These are phyloP conservation scores for Xerus rutilus DNA, from an alignment of 2,797 vertebrate genomes.

Conservation along the genomic window DNA sequence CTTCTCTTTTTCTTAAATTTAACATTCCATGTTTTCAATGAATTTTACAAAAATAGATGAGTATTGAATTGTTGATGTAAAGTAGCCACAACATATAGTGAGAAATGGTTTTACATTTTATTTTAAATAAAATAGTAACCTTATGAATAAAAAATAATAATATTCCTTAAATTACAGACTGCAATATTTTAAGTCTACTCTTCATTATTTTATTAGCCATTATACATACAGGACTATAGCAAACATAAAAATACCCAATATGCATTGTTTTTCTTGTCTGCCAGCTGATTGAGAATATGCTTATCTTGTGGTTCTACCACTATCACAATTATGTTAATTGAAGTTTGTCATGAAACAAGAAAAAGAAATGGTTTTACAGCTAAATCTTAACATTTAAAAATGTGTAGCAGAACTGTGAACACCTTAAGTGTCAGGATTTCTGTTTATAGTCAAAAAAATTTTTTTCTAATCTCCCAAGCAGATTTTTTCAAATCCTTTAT, in stretches of 20 bases:
- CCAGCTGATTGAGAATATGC: neutral
- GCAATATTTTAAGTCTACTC: neutral
- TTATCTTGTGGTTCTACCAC: neutral
- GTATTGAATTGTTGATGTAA: neutral
- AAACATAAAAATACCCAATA: neutral
- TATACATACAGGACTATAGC: neutral
- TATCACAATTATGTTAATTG: conserved; percentile 49
- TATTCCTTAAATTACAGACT: neutral
- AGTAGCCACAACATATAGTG: neutral
- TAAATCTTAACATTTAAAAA: conserved; percentile 3
- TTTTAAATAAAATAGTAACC: conserved; percentile 4
- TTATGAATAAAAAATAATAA: neutral
- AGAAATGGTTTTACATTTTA: conserved; percentile 42
- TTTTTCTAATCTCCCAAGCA: neutral
- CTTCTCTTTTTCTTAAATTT: conserved; percentile 56
- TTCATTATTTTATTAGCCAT: neutral
- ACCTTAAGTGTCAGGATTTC: conserved; percentile 36
- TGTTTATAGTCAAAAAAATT: conserved; percentile 26
- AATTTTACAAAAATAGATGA: conserved; percentile 41
- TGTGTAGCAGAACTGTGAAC: neutral
- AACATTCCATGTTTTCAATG: neutral
- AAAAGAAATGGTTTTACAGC: neutral
- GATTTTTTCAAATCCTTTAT: neutral
- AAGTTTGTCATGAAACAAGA: neutral
- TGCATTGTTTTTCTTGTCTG: conserved; percentile 34